Conservation (phyloP, 2,113 vertebrate species). For the Aplodontia rufa region DNA sequence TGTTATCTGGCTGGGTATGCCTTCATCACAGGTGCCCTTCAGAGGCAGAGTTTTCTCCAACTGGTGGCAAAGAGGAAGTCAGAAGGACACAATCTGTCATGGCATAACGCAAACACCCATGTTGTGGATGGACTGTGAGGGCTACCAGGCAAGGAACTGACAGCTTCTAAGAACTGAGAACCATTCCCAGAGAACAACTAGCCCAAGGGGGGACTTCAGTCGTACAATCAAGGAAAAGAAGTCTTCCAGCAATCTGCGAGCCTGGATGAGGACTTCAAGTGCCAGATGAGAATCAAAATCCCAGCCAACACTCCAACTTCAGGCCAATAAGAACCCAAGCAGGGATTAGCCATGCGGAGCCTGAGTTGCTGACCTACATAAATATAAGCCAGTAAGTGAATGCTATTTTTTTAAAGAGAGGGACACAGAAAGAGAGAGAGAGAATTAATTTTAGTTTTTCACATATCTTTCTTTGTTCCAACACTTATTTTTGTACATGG, state of each 20-base stretch:
- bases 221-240: neutral
- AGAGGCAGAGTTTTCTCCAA: neutral
- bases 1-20: no score
- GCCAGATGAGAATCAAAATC: neutral
- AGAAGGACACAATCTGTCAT: neutral
- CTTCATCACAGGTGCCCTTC: neutral
- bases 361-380: neutral
- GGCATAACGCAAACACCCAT: neutral
- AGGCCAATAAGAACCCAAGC: neutral
- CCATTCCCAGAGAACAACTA: neutral
- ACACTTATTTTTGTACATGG: no score
- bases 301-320: neutral
- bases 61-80: neutral
- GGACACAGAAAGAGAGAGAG: no score
- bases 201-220: neutral
- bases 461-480: no score
- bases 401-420: no score
- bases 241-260: neutral
- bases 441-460: no score
- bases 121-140: neutral
- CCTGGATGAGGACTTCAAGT: neutral
- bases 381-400: neutral
- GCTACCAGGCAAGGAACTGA: neutral
- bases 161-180: neutral
- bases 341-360: neutral